Percentiles rank a stretch among this genome's conserved stretches.
Conservation (phyloP, 2,888 invertebrate species). For the Chaetogeoica ovagalla region DNA sequence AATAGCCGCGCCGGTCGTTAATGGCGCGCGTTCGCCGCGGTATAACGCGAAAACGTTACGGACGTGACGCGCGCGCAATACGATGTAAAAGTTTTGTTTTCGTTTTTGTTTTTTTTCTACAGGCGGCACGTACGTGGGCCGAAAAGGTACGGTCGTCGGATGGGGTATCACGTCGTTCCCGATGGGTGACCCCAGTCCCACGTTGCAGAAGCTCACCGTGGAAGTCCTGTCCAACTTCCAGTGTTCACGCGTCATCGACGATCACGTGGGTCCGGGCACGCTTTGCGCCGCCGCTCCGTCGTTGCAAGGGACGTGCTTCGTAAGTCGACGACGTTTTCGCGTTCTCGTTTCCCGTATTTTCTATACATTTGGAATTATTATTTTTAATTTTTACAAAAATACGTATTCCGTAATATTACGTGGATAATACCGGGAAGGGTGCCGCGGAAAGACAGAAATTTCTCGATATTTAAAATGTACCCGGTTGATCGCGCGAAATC, state of each 20-base stretch:
- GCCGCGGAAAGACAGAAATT: too few relatives aligned
- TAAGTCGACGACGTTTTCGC: constrained; percentile 56
- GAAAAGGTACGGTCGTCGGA: constrained; percentile 58
- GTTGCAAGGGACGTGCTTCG: constrained; percentile 60
- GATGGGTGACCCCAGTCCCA: constrained; percentile 58
- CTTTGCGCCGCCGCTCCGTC: constrained; percentile 59
- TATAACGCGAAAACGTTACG: too few relatives aligned
- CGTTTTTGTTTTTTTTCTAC: not conserved
- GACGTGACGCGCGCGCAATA: not conserved
- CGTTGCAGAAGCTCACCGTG: constrained; percentile 59
- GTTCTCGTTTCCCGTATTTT: too few relatives aligned
- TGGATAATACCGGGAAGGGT: too few relatives aligned
- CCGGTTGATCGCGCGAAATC: too few relatives aligned
- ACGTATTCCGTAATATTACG: too few relatives aligned
- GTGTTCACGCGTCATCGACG: constrained; percentile 59
- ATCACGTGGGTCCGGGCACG: constrained; percentile 59
- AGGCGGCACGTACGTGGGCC: constrained; percentile 58
- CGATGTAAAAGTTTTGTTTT: not conserved
- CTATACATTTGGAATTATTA: too few relatives aligned
- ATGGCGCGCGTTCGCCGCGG: too few relatives aligned
- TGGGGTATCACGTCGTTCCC: constrained; percentile 60
- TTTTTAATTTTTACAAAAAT: too few relatives aligned
- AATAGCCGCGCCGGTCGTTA: too few relatives aligned
- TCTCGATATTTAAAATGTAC: too few relatives aligned
- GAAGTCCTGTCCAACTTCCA: constrained; percentile 59